phyloP scores from a whole-genome alignment of 2,113 vertebrate genomes.

The Amblyornis subalaris region DNA sequence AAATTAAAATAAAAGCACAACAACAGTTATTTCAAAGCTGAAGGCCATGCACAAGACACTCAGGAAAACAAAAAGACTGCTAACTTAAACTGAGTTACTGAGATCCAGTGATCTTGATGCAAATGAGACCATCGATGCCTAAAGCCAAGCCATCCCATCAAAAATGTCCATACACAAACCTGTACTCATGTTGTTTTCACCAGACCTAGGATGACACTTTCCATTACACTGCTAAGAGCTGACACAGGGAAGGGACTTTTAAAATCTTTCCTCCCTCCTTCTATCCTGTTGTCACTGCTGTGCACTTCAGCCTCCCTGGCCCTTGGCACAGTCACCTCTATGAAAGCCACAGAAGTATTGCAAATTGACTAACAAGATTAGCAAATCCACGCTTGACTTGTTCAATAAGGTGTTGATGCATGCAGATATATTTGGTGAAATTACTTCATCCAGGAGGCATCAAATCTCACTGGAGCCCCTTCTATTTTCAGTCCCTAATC shows the following conservation, averaged over 20 bases:
- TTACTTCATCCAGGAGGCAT: not conserved
- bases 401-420: constrained; percentile 49
- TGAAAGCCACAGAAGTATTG: constrained; percentile 2
- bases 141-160: not conserved
- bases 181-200: fast-evolving
- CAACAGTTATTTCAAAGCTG: not conserved
- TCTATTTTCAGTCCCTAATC: constrained; percentile 41
- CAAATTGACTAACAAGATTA: constrained; percentile 50
- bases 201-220: not conserved
- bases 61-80: not conserved
- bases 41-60: not conserved
- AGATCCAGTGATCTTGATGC: not conserved
- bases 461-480: not conserved
- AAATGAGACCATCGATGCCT: not conserved
- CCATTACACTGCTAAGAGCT: not conserved
- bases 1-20: not conserved
- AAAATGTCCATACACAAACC: not conserved
- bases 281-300: not conserved
- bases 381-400: not conserved
- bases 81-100: not conserved
- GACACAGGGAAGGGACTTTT: not conserved
- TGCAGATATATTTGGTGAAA: constrained; percentile 39
- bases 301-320: not conserved
- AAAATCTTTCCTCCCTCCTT: not conserved
- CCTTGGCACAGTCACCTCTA: not conserved